Conservation (phyloP, 2,113 vertebrate species). For the Cheilinus undulatus region DNA sequence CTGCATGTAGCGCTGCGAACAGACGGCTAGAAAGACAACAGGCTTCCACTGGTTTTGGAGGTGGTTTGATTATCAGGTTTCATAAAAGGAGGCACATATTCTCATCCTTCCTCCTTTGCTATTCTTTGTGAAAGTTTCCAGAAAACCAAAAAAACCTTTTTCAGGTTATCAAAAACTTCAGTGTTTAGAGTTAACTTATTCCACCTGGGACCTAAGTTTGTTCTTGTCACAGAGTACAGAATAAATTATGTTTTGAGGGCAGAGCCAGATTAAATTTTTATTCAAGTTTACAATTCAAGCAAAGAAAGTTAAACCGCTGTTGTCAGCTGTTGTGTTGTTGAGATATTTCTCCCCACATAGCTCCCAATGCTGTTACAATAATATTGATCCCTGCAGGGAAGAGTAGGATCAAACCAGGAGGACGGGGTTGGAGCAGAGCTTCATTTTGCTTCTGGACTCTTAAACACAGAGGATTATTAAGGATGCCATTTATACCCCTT, state of each 20-base stretch:
- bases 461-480: neutral
- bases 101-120: slow-evolving; percentile 8
- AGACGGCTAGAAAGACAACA: slow-evolving; percentile 28
- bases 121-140: slow-evolving; percentile 20
- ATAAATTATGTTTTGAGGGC: slow-evolving; percentile 10
- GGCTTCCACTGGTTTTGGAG: slow-evolving; percentile 19
- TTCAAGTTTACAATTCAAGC: slow-evolving; percentile 23
- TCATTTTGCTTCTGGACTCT: neutral
- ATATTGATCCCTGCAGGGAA: neutral
- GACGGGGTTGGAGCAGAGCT: slow-evolving; percentile 1
- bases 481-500: no score
- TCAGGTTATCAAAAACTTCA: slow-evolving; percentile 25
- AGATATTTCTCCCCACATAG: neutral
- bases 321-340: neutral
- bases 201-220: slow-evolving; percentile 31
- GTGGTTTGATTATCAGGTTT: slow-evolving; percentile 30
- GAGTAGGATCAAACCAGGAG: neutral
- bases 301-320: neutral
- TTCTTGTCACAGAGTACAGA: slow-evolving; percentile 10
- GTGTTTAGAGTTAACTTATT: neutral
- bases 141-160: neutral
- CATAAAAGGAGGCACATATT: slow-evolving; percentile 22
- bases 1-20: neutral
- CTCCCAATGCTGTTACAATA: neutral
- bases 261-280: slow-evolving; percentile 51